Conservation (phyloP, 2,113 vertebrate species). For the Alligator mississippiensis region DNA sequence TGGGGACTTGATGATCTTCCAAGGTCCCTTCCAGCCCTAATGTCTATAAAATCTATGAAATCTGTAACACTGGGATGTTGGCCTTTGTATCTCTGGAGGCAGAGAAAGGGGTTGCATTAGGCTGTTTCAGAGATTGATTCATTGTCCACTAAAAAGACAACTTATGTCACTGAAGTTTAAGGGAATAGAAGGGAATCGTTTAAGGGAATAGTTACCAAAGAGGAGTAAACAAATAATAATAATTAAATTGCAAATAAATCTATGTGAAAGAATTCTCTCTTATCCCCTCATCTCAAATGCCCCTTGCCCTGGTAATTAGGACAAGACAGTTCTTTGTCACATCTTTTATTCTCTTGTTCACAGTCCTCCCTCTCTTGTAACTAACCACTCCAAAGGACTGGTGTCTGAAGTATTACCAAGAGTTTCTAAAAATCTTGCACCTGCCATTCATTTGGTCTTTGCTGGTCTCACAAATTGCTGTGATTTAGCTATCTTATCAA, state of each 20-base stretch:
- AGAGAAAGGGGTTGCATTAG: background rate
- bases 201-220: background rate
- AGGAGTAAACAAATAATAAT: background rate
- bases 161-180: background rate
- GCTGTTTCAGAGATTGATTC: background rate
- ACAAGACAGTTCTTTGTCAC: fast-evolving
- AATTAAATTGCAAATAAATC: background rate
- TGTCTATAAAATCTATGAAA: too few relatives aligned
- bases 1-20: too few relatives aligned
- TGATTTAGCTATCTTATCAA: background rate
- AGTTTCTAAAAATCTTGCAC: background rate
- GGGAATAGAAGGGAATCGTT: background rate
- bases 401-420: background rate
- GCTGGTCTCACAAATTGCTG: background rate
- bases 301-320: background rate
- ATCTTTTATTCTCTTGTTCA: background rate
- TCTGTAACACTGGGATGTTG: background rate
- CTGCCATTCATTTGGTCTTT: background rate
- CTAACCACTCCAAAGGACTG: background rate
- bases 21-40: too few relatives aligned
- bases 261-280: background rate
- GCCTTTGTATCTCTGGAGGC: background rate
- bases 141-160: background rate
- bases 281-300: background rate
- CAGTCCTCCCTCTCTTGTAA: background rate